phyloP scores from a whole-genome alignment of 2,113 vertebrate species.

The Mus musculus region DNA sequence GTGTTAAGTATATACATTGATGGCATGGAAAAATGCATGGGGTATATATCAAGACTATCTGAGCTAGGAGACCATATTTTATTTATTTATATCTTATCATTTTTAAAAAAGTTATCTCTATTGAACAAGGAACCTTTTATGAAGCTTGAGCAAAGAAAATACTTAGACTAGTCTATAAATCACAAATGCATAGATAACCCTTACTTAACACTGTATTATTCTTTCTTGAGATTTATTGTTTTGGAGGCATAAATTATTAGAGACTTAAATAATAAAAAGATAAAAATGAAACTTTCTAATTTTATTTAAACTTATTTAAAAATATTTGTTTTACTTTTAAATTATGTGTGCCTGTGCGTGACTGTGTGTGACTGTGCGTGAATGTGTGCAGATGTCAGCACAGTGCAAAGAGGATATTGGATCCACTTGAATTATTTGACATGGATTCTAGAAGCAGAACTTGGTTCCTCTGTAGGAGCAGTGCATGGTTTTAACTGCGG shows the following conservation, averaged over 20 bases:
- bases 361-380: background rate
- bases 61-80: background rate
- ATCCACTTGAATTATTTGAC: background rate
- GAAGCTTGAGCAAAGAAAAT: conserved; percentile 6
- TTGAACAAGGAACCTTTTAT: background rate
- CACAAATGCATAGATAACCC: background rate
- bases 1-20: background rate
- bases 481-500: background rate
- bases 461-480: background rate
- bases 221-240: conserved; percentile 14
- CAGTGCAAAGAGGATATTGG: background rate
- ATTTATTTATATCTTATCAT: conserved; percentile 15
- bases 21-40: background rate
- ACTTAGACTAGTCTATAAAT: background rate
- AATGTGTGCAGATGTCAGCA: background rate
- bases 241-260: conserved; percentile 40
- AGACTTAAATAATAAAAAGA: background rate
- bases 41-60: background rate
- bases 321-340: background rate
- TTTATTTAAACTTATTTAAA: conserved; percentile 10
- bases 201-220: background rate
- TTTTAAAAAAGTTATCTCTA: background rate
- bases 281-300: background rate
- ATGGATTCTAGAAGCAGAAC: background rate
- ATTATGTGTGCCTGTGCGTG: background rate